These are phyloP conservation scores for Meda fulgida DNA, from an alignment of 2,797 vertebrate species.

Conservation along the genomic window DNA sequence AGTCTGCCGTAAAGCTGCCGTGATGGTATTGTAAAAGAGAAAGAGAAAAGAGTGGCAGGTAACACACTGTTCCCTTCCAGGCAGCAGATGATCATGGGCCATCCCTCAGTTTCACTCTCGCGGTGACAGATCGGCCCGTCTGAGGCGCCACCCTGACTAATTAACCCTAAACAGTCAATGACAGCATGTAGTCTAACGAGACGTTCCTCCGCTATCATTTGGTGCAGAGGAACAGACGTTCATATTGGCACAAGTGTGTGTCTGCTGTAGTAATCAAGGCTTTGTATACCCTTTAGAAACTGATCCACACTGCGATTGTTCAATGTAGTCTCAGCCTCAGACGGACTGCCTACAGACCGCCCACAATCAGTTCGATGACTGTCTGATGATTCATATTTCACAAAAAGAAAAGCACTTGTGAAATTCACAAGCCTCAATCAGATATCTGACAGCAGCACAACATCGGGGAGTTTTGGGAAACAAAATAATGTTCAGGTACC, in stretches of 20 bases:
- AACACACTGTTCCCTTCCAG: conserved; percentile 7
- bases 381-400: conserved; percentile 18
- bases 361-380: not conserved
- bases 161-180: conserved; percentile 32
- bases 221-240: conserved; percentile 24
- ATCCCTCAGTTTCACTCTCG: conserved; percentile 33
- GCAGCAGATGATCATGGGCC: conserved; percentile 34
- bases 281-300: conserved; percentile 17
- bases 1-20: not conserved
- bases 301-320: conserved; percentile 20
- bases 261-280: conserved; percentile 34
- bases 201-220: conserved; percentile 35
- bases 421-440: not conserved
- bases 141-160: conserved; percentile 46
- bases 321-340: conserved; percentile 14
- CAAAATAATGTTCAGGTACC: not conserved
- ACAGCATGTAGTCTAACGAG: conserved; percentile 23
- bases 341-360: not conserved
- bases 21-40: not conserved
- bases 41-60: not conserved
- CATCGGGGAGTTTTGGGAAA: not conserved
- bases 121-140: conserved; percentile 32
- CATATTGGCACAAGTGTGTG: conserved; percentile 14
- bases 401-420: not conserved
- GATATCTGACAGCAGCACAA: not conserved